phyloP scores from a whole-genome alignment of 2,888 invertebrate species.

The Metalampra italica region DNA sequence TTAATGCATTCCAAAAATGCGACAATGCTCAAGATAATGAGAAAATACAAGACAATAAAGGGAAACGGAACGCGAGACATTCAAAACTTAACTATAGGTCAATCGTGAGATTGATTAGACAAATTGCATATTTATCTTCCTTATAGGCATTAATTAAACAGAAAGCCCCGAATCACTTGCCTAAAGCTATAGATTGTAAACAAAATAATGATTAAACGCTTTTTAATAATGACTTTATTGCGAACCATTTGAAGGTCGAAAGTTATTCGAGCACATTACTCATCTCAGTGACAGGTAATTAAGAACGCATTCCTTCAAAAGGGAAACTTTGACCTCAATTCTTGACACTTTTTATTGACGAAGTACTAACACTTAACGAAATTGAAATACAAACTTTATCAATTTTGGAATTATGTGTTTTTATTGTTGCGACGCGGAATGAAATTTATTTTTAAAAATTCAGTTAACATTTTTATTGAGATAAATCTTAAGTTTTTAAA shows the following conservation, averaged over 20 bases:
- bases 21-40: no score
- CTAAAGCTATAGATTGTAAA: neutral
- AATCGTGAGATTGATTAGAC: no score
- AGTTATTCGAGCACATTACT: constrained; percentile 28
- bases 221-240: constrained; percentile 31
- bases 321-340: constrained; percentile 23
- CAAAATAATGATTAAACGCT: constrained; percentile 25
- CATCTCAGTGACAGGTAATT: constrained; percentile 33
- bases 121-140: neutral
- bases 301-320: constrained; percentile 30
- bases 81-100: no score
- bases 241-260: constrained; percentile 19
- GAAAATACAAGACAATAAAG: no score
- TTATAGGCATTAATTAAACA: no score
- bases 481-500: no score
- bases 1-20: no score
- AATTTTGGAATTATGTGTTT: neutral
- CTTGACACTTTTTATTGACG: constrained; percentile 14
- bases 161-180: neutral
- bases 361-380: constrained; percentile 1
- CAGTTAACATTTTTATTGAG: no score
- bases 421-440: no score
- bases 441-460: no score
- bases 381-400: constrained; percentile 2
- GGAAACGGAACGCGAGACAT: no score